A percentile compares a stretch with the other conserved stretches of the same genome.
phyloP scores from a whole-genome alignment of 2,797 vertebrate species.

The Octomys mimax region DNA sequence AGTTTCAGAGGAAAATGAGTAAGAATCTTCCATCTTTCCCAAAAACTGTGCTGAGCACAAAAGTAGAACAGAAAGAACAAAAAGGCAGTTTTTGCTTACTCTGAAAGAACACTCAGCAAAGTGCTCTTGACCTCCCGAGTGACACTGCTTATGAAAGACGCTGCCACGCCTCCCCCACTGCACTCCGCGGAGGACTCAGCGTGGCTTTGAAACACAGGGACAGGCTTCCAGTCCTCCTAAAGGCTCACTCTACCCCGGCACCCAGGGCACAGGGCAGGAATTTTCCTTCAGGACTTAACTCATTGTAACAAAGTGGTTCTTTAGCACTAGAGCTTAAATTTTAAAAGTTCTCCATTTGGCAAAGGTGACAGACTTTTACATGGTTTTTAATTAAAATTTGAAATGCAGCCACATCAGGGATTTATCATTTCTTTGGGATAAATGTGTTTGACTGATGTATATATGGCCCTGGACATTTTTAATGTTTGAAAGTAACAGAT shows the following conservation, averaged over 20 bases:
- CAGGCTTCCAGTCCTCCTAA: neutral
- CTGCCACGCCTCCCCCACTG: neutral
- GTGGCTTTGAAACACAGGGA: neutral
- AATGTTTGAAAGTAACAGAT: neutral
- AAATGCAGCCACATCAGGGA: neutral
- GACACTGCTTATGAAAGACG: neutral
- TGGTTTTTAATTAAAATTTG: conserved; percentile 47
- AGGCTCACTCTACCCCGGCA: conserved; percentile 23
- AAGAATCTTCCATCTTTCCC: neutral
- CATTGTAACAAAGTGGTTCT: neutral
- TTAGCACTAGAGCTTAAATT: neutral
- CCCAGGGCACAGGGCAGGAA: neutral
- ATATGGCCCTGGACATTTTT: neutral
- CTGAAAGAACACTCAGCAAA: conserved; percentile 12
- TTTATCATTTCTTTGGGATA: neutral
- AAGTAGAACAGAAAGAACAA: neutral
- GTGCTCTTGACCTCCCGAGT: conserved; percentile 24
- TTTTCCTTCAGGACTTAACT: neutral
- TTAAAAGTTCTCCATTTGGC: neutral
- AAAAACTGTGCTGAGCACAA: neutral
- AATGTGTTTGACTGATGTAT: neutral
- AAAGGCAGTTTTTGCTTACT: conserved; percentile 34
- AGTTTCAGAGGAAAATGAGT: neutral
- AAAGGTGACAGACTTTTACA: neutral
- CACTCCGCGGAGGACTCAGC: neutral